Evolutionary conservation across 30 jellyfish, hydroid and myxozoan genomes (phyloP), one percentile per base, ranked within the genome.

Genomic region (Pseudorhiza aurosa): DNA sequence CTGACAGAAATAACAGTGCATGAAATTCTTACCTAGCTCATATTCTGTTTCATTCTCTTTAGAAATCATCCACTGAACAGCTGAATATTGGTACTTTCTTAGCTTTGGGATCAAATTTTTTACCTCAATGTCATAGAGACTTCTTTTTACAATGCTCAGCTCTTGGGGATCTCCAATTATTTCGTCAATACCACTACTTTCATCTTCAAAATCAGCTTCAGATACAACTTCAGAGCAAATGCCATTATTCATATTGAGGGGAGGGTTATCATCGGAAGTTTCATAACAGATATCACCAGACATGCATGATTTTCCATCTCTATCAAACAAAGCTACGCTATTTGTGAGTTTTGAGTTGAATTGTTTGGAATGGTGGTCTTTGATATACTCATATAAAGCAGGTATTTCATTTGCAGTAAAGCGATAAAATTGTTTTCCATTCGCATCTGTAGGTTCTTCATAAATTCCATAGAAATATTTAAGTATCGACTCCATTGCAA

Each of bases 31-130:
- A 79, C 91, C 83, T 37, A 59, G 9, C 29, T 64, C 87, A 87
- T 46, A 68, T 30, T 87, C 88, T 11, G 47, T 28, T 42, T 59
- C 88, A 42, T 68, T 87, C 47, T 87, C 96, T 56, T 59, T 77
- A 39, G 58, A 50, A 9, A 87, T 49, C 96, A 87, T 87, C 96
- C 96, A 87, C 29, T 39, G 50, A 24, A 89, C 58, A 5, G 97
- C 97, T 2, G 79, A 76, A 21, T 68, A 64, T 50, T 89, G 97
- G 74, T 51, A 87, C 15, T 37, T 40, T 36, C 88, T 63, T 37
- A 76, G 57, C n/a, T 42, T 29, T 72, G 86, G 86, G n/a, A 72
- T 36, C 72, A 72, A 72, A 0, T 10, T 14, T 31, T 72, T 64
- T 31, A 72, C 46, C 39, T 49, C 8, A 5, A 51, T 36, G 44